Evolutionary conservation across 2,888 invertebrate species (phyloP).

Genomic region (Melipona bicolor): DNA sequence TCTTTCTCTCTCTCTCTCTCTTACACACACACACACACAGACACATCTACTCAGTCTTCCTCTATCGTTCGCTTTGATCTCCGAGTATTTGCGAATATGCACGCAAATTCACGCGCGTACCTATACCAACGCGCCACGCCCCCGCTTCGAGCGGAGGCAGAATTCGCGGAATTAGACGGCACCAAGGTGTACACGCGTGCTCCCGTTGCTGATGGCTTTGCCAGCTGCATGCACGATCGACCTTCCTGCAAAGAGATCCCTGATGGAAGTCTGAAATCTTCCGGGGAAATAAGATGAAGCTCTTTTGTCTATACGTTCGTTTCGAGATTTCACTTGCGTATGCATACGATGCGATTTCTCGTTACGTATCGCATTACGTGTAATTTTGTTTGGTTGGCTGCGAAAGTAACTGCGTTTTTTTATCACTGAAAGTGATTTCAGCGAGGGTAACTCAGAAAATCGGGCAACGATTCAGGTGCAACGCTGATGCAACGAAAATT

Average conservation of each 20-base stretch:
- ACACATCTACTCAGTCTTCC: no score
- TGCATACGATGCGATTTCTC: no score
- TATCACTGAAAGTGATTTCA: no score
- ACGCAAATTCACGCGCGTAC: conserved; percentile 13
- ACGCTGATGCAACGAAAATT: no score
- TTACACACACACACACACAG: no score
- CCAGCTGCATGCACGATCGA: conserved; percentile 63
- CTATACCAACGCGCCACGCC: conserved; percentile 3
- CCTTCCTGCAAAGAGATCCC: not conserved
- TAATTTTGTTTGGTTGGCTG: no score
- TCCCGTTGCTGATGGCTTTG: conserved; percentile 47
- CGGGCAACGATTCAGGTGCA: no score
- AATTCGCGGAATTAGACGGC: conserved; percentile 63
- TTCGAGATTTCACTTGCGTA: no score
- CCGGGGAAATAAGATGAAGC: not conserved
- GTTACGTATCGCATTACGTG: no score
- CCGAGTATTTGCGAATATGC: conserved; percentile 46
- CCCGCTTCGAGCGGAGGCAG: conserved; percentile 50
- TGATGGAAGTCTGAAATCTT: not conserved
- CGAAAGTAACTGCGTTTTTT: no score
- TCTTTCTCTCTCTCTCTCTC: not conserved
- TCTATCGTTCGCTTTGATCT: conserved; percentile 59
- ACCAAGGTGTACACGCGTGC: conserved; percentile 41
- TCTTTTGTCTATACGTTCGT: not conserved
- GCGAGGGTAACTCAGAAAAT: no score